A percentile compares a stretch with the other conserved stretches of the same genome.
These are phyloP conservation scores for Macropus fuliginosus DNA, from an alignment of 2,797 vertebrate genomes.

Conservation along the genomic window DNA sequence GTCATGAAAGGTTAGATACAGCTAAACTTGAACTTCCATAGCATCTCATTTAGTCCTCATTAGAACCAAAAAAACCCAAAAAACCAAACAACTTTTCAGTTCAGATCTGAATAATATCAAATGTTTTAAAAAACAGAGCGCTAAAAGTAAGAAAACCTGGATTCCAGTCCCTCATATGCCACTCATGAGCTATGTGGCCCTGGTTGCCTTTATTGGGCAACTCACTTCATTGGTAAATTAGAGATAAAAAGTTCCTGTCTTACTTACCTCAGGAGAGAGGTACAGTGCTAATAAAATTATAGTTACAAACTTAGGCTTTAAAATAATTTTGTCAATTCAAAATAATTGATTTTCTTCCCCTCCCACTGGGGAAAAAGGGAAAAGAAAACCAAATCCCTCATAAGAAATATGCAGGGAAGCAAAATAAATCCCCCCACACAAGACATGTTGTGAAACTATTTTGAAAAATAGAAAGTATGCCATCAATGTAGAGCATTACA, in stretches of 20 bases:
- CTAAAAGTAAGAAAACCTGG: not conserved
- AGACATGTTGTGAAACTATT: not conserved
- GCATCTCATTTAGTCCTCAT: not conserved
- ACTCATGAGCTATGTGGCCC: not conserved
- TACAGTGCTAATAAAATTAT: not conserved
- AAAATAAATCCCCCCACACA: not conserved
- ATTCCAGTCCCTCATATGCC: not conserved
- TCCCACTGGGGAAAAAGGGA: not conserved
- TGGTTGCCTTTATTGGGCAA: not conserved
- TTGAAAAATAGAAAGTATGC: not conserved
- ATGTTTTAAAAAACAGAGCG: not conserved
- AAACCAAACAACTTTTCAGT: not conserved
- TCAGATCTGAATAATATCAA: not conserved
- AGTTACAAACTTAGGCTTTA: not conserved
- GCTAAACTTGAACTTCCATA: not conserved
- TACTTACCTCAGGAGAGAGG: not conserved
- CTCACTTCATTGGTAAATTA: not conserved
- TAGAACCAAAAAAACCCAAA: not conserved
- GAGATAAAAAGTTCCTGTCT: not conserved
- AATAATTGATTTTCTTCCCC: not conserved
- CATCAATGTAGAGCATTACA: not conserved
- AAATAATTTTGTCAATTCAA: not conserved
- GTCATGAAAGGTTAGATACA: not conserved
- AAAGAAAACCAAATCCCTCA: not conserved
- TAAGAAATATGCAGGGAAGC: not conserved